Evolutionary conservation across 30 jellyfish, hydroid and myxozoan species (phyloP).

Genomic region (Chrysaora quinquecirrha): DNA sequence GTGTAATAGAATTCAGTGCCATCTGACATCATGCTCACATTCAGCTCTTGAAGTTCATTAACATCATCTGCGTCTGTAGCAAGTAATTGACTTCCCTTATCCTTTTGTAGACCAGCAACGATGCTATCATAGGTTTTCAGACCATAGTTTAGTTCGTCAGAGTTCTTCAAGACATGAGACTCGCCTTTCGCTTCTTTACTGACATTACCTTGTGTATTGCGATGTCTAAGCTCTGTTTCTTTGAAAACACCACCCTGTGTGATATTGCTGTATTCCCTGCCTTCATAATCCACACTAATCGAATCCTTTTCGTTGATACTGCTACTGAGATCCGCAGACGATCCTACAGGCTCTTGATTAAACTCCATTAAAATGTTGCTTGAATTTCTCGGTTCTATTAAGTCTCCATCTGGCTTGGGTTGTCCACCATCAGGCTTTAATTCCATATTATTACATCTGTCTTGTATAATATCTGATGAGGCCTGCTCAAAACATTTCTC

Average conservation of each 20-base stretch:
- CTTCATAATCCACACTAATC: neutral
- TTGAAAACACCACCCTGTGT: neutral
- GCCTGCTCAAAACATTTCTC: constrained; percentile 8
- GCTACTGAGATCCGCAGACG: neutral
- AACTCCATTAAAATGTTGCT: neutral
- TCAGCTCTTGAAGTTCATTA: constrained; percentile 23
- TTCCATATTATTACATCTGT: neutral
- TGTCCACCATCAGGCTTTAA: constrained; percentile 8
- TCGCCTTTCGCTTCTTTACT: neutral
- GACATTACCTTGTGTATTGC: neutral
- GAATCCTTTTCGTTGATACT: neutral
- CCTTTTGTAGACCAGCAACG: neutral
- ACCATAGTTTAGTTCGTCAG: neutral
- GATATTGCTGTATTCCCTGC: neutral
- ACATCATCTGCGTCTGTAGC: neutral
- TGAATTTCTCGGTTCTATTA: neutral
- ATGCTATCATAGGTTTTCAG: too few relatives aligned
- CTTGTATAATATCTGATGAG: neutral
- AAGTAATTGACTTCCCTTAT: neutral
- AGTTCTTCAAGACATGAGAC: neutral
- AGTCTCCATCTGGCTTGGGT: constrained; percentile 3
- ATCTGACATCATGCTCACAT: constrained; percentile 55
- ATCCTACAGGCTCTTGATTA: too few relatives aligned
- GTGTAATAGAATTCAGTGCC: constrained; percentile 73
- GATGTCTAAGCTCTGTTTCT: neutral